A percentile compares a stretch with the other conserved stretches of the same genome.
phyloP scores from a whole-genome alignment of 2,113 vertebrate genomes.

The Nannospalax galili region DNA sequence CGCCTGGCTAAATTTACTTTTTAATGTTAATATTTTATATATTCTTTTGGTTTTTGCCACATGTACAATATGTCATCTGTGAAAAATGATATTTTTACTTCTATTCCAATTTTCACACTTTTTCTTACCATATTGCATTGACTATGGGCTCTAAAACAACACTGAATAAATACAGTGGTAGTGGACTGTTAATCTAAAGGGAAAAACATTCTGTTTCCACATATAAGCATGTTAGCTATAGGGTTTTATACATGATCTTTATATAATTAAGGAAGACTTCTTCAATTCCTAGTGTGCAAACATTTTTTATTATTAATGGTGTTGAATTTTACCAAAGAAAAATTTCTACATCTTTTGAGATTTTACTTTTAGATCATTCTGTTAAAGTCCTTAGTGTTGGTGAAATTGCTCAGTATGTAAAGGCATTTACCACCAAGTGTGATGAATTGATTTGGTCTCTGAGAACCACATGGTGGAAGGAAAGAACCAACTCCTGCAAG shows the following conservation, averaged over 20 bases:
- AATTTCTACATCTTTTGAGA: slow-evolving; percentile 32
- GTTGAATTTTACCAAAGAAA: slow-evolving; percentile 20
- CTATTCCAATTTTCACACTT: not conserved
- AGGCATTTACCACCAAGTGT: too few species aligned
- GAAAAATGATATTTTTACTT: slow-evolving; percentile 14
- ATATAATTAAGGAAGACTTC: not conserved
- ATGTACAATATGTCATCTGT: not conserved
- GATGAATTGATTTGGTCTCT: too few species aligned
- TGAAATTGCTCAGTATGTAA: too few species aligned
- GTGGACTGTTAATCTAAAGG: not conserved
- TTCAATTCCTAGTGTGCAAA: not conserved
- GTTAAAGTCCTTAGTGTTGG: not conserved
- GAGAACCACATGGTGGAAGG: not conserved
- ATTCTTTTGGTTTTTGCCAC: not conserved
- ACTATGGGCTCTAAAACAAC: not conserved
- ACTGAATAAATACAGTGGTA: not conserved
- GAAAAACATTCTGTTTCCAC: not conserved
- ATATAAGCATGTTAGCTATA: not conserved
- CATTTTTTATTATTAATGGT: not conserved
- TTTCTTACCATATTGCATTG: not conserved
- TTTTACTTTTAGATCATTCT: not conserved
- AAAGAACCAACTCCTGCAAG: not conserved
- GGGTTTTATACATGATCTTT: not conserved
- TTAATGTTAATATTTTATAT: not conserved
- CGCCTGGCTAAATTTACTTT: not conserved